phyloP scores from a whole-genome alignment of 2,888 invertebrate species.

The Deilephila elpenor region DNA sequence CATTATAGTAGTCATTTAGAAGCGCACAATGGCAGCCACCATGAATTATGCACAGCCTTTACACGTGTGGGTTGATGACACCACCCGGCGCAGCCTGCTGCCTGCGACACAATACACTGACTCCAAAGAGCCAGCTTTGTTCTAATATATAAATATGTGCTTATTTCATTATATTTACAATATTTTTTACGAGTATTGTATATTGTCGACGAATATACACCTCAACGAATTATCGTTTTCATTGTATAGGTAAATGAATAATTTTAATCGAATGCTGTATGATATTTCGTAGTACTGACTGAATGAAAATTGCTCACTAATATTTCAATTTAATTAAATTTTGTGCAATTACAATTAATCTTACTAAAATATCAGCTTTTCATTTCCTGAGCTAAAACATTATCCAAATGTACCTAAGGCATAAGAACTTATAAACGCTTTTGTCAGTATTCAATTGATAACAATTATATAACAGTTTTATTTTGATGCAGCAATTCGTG shows the following conservation, averaged over 20 bases:
- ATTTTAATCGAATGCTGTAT: neutral
- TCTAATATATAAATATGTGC: neutral
- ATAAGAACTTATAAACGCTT: too few species aligned
- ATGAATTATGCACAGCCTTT: slow-evolving; percentile 74
- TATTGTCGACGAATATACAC: too few species aligned
- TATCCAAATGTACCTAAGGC: too few species aligned
- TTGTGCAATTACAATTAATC: too few species aligned
- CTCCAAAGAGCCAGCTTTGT: slow-evolving; percentile 39
- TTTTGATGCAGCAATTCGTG: neutral
- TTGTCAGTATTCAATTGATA: neutral
- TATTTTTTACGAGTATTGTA: neutral
- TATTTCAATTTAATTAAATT: neutral
- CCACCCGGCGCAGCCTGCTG: slow-evolving; percentile 44
- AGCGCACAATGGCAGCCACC: slow-evolving; percentile 59
- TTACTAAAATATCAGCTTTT: too few species aligned
- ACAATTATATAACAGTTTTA: neutral
- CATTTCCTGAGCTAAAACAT: too few species aligned
- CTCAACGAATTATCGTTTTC: neutral
- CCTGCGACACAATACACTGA: slow-evolving; percentile 50
- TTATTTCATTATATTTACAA: slow-evolving; percentile 17
- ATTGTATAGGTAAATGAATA: neutral
- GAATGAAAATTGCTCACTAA: neutral
- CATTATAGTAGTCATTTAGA: slow-evolving; percentile 50
- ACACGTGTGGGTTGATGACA: slow-evolving; percentile 69
- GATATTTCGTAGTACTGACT: neutral